Evolutionary conservation across 2,888 invertebrate genomes (phyloP).

Genomic region (Thera britannica): DNA sequence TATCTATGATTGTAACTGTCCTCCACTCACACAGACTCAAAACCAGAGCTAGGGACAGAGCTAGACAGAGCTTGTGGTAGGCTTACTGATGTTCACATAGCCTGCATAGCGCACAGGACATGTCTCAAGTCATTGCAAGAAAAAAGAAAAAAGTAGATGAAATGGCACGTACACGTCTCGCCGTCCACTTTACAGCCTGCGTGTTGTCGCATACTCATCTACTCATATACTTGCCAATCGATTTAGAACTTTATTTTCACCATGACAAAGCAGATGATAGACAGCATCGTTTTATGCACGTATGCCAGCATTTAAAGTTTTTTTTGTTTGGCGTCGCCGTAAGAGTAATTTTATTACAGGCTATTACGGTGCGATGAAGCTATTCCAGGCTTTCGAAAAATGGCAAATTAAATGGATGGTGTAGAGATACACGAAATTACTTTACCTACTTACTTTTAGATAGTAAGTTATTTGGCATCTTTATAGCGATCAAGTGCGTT

Average conservation of each 20-base stretch:
- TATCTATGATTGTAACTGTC: no score
- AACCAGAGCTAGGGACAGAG: no score
- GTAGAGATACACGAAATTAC: neutral
- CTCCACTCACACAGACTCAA: no score
- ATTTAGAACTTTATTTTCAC: constrained; percentile 40
- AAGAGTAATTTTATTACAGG: constrained; percentile 68
- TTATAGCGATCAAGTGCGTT: no score
- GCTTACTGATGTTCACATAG: constrained; percentile 41
- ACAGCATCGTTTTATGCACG: neutral
- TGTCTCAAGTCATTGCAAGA: constrained; percentile 50
- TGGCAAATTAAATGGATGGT: constrained; percentile 2
- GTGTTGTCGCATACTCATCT: constrained; percentile 63
- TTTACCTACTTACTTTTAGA: neutral
- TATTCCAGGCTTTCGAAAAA: constrained; percentile 59
- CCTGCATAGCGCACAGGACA: constrained; percentile 68
- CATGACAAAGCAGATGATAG: neutral
- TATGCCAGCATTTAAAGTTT: constrained; percentile 40
- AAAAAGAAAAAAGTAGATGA: constrained; percentile 55
- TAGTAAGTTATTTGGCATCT: no score
- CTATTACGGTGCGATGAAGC: constrained; percentile 62
- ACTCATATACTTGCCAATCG: constrained; percentile 27
- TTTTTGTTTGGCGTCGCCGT: constrained; percentile 8
- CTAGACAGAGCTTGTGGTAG: neutral
- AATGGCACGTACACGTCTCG: constrained; percentile 45
- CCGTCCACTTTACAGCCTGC: constrained; percentile 54